phyloP scores from a whole-genome alignment of 2,888 invertebrate species.

The Ethmia dodecea region DNA sequence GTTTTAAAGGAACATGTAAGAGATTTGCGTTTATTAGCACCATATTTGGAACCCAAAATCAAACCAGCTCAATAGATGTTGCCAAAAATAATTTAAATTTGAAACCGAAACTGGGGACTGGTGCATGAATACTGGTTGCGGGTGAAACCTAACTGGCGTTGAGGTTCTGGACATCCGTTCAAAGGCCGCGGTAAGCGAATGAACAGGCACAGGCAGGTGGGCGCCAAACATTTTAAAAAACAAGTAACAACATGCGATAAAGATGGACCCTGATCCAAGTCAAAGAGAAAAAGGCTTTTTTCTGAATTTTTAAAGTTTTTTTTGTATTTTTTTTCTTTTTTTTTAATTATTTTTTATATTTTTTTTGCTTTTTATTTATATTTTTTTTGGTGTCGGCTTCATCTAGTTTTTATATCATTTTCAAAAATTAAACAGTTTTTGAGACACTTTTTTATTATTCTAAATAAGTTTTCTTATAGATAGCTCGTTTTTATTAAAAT shows the following conservation, averaged over 20 bases:
- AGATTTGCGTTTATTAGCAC: not conserved
- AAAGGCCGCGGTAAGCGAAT: not conserved
- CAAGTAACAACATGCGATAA: conserved; percentile 35
- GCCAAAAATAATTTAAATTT: not conserved
- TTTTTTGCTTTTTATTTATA: conserved; percentile 20
- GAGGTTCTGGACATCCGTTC: not conserved
- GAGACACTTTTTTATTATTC: conserved; percentile 58
- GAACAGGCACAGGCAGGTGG: conserved; percentile 17
- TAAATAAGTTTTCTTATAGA: conserved; percentile 66
- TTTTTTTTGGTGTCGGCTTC: conserved; percentile 40
- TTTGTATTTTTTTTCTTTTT: conserved; percentile 35
- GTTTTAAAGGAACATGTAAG: too few relatives aligned
- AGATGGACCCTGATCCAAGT: conserved; percentile 39
- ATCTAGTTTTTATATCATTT: conserved; percentile 43
- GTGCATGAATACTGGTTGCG: conserved; percentile 8
- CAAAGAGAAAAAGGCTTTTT: conserved; percentile 41
- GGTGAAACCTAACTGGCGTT: not conserved
- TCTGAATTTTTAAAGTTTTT: conserved; percentile 32
- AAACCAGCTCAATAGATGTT: conserved; percentile 7
- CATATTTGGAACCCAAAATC: conserved; percentile 7
- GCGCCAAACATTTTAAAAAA: conserved; percentile 17
- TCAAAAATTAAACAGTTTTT: conserved; percentile 58
- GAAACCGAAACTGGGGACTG: not conserved
- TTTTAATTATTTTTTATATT: conserved; percentile 35
- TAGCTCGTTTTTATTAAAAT: conserved; percentile 41